Conservation (phyloP, 2,888 invertebrate genomes). For the Pseudanteris insignis region DNA sequence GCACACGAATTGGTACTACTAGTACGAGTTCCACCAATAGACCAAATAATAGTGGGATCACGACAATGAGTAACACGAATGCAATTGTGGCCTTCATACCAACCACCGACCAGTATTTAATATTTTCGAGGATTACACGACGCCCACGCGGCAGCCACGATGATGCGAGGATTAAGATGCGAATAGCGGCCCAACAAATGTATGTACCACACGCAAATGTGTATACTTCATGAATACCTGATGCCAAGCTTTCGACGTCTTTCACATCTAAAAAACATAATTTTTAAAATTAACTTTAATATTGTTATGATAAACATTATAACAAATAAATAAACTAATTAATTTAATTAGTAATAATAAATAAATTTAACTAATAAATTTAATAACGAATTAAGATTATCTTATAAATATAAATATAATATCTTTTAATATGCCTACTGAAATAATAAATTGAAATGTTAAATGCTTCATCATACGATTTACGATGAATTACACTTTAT, state of each 20-base stretch:
- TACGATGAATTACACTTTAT: too few species aligned
- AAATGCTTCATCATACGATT: too few species aligned
- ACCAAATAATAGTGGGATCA: slow-evolving; percentile 92
- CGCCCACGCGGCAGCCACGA: slow-evolving; percentile 92
- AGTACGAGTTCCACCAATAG: slow-evolving; percentile 89
- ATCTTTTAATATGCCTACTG: too few species aligned
- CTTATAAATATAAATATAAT: too few species aligned
- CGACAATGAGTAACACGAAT: slow-evolving; percentile 80
- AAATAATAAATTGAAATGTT: too few species aligned
- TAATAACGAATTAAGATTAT: too few species aligned
- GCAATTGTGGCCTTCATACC: slow-evolving; percentile 82
- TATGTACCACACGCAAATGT: slow-evolving; percentile 95
- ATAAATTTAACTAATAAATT: too few species aligned
- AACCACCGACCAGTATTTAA: slow-evolving; percentile 78
- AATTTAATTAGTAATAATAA: too few species aligned
- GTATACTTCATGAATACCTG: slow-evolving; percentile 93
- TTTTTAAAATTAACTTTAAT: too few species aligned
- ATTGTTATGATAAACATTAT: too few species aligned
- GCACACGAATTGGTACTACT: slow-evolving; percentile 92
- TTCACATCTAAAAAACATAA: not conserved
- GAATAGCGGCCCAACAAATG: slow-evolving; percentile 91
- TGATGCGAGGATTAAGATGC: slow-evolving; percentile 82
- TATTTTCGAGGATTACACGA: slow-evolving; percentile 75
- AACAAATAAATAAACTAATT: too few species aligned
- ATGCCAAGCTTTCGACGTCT: slow-evolving; percentile 56